Evolutionary conservation across 2,888 invertebrate genomes (phyloP).

Genomic region (Opisthograptis luteolata): DNA sequence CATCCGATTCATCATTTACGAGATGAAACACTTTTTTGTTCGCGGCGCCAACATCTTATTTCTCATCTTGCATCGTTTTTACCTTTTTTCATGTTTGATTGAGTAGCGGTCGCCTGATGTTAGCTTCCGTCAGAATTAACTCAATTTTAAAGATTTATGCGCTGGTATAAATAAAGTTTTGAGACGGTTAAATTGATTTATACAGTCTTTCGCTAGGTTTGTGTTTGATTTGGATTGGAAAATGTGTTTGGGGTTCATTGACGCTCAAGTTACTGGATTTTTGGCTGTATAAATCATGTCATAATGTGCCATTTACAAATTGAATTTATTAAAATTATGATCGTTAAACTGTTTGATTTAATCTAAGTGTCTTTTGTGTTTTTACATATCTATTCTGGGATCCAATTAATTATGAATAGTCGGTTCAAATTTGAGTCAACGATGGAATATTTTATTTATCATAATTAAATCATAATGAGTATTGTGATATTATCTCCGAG

Average conservation of each 20-base stretch:
- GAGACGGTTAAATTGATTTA: slow-evolving; percentile 36
- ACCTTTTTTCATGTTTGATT: slow-evolving; percentile 52
- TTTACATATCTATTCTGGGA: neutral
- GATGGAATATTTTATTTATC: slow-evolving; percentile 17
- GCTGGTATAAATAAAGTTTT: slow-evolving; percentile 33
- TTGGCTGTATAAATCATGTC: too few species aligned
- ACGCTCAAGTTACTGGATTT: neutral
- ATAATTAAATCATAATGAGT: slow-evolving; percentile 20
- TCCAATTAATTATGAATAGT: slow-evolving; percentile 4
- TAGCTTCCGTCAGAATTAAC: slow-evolving; percentile 63
- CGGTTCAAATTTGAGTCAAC: slow-evolving; percentile 12
- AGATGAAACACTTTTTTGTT: slow-evolving; percentile 72
- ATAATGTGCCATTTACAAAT: too few species aligned
- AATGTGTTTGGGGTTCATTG: slow-evolving; percentile 11
- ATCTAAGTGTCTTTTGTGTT: neutral
- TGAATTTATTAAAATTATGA: neutral
- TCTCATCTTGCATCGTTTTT: slow-evolving; percentile 31
- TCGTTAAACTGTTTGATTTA: neutral
- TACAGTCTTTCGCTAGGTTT: slow-evolving; percentile 20
- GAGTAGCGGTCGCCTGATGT: slow-evolving; percentile 51
- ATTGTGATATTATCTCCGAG: slow-evolving; percentile 19
- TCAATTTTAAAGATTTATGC: slow-evolving; percentile 47
- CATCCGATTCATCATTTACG: slow-evolving; percentile 62
- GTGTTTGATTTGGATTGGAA: slow-evolving; percentile 15
- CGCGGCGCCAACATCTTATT: slow-evolving; percentile 54